Conservation (phyloP, 2,113 vertebrate genomes). For the Periophthalmodon schlosseri region DNA sequence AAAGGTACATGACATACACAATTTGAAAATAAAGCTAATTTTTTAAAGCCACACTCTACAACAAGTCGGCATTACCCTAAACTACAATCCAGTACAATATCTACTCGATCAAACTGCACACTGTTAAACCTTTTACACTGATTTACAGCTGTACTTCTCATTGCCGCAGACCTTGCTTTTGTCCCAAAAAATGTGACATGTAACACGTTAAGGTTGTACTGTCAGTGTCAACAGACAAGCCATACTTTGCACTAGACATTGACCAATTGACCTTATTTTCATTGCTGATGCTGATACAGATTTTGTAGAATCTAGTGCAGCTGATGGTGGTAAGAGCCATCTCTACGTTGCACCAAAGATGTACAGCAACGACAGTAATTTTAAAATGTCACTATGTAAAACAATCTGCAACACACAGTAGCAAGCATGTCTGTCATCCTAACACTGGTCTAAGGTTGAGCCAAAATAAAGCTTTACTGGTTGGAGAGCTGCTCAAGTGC, state of each 20-base stretch:
- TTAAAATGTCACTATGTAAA: conserved; percentile 25
- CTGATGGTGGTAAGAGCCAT: neutral
- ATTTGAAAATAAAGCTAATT: conserved; percentile 59
- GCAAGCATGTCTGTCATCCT: conserved; percentile 47
- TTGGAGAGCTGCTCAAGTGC: conserved; percentile 49
- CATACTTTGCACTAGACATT: neutral
- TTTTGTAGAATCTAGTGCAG: neutral
- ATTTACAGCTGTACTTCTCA: conserved; percentile 9
- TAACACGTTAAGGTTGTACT: neutral
- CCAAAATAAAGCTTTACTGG: conserved; percentile 51
- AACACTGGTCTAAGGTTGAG: conserved; percentile 37
- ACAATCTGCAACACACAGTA: conserved; percentile 40
- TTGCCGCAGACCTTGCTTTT: conserved; percentile 15
- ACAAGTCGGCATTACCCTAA: conserved; percentile 40
- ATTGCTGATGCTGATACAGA: neutral
- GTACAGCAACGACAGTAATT: conserved; percentile 42
- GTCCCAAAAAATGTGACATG: conserved; percentile 10
- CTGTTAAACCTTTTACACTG: neutral
- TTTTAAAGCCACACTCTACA: conserved; percentile 60
- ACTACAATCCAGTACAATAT: conserved; percentile 41
- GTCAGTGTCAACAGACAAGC: neutral
- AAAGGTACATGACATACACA: conserved; percentile 73
- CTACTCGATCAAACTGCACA: conserved; percentile 14
- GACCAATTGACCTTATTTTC: neutral
- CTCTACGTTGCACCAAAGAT: conserved; percentile 39